Percentiles rank a stretch among this genome's conserved stretches.
phyloP scores from a whole-genome alignment of 1,140 invertebrate genomes.

The Cydia strobilella region DNA sequence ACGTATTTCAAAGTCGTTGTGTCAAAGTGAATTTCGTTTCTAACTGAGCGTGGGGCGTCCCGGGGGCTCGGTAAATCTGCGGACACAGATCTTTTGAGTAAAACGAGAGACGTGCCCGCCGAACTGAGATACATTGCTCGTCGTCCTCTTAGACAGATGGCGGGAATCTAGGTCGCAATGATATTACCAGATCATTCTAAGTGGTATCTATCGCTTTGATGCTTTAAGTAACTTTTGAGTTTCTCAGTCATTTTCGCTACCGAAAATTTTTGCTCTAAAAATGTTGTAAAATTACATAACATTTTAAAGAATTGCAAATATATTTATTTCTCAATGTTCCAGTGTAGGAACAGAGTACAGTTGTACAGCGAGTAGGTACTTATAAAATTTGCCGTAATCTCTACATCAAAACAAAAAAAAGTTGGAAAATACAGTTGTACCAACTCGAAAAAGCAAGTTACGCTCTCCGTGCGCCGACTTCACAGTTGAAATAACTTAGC shows the following conservation, averaged over 20 bases:
- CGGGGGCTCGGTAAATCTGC: constrained; percentile 25
- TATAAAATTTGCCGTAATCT: not conserved
- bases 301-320: too few relatives aligned
- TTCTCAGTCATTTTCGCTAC: not conserved
- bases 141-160: constrained; percentile 22
- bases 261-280: not conserved
- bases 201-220: not conserved
- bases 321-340: not conserved
- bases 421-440: constrained; percentile 18
- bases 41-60: constrained; percentile 28
- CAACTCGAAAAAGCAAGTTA: constrained; percentile 1
- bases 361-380: not conserved
- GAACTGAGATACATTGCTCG: constrained; percentile 29
- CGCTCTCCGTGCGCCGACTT: not conserved
- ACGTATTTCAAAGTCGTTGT: constrained; percentile 29
- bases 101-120: constrained; percentile 23
- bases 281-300: too few relatives aligned
- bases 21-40: constrained; percentile 31
- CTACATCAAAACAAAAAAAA: constrained; percentile 14
- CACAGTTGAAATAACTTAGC: constrained; percentile 31
- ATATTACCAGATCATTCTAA: constrained; percentile 9
- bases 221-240: not conserved
- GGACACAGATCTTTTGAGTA: constrained; percentile 30
- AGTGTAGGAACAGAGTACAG: not conserved
- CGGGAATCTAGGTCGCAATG: not conserved